phyloP scores from a whole-genome alignment of 2,888 invertebrate genomes.

The Erebia aethiops region DNA sequence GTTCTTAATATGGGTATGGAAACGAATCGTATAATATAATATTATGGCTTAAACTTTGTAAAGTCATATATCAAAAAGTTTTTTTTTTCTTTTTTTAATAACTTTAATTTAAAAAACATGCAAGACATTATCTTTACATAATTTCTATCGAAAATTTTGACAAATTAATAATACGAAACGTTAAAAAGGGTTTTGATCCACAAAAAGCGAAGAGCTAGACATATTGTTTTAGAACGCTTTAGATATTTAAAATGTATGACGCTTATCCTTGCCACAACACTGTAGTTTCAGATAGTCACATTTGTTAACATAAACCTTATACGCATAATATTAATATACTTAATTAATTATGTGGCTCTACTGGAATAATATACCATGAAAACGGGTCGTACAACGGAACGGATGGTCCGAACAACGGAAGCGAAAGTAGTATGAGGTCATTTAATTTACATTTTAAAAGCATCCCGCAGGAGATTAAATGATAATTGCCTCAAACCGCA shows the following conservation, averaged over 20 bases:
- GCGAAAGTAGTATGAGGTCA: conserved; percentile 37
- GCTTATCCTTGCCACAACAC: too few species aligned
- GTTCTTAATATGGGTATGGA: conserved; percentile 37
- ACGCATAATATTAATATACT: not conserved
- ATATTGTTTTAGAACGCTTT: too few species aligned
- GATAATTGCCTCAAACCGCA: conserved; percentile 52
- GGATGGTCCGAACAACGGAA: conserved; percentile 30
- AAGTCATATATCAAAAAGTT: not conserved
- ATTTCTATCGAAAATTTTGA: too few species aligned
- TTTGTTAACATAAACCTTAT: too few species aligned
- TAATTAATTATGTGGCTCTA: not conserved
- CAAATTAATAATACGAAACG: too few species aligned
- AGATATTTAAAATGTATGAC: too few species aligned
- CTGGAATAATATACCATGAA: conserved; percentile 9
- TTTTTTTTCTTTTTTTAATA: too few species aligned
- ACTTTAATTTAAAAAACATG: too few species aligned
- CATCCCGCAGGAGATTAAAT: conserved; percentile 50
- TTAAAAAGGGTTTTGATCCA: too few species aligned
- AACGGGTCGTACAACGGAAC: conserved; percentile 6
- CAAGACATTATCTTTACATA: too few species aligned
- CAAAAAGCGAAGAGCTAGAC: too few species aligned
- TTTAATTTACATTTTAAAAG: conserved; percentile 55
- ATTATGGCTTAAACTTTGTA: conserved; percentile 1
- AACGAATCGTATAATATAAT: conserved; percentile 32
- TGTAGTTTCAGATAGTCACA: too few species aligned